A percentile compares a stretch with the other conserved stretches of the same genome.
Evolutionary conservation across 2,113 vertebrate species (phyloP).

Genomic region (Oreochromis aureus): DNA sequence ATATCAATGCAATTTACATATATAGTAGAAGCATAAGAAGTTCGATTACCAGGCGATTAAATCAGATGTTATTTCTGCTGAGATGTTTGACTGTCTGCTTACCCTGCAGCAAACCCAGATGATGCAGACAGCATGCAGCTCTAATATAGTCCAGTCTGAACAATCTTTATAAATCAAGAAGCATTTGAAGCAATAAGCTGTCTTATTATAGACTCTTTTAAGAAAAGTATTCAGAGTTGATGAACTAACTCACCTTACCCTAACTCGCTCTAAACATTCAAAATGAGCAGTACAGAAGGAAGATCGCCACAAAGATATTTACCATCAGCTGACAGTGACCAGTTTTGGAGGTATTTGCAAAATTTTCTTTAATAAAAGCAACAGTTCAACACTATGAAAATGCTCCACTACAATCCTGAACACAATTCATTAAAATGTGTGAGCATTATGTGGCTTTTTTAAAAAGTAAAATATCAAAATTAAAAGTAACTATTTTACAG

Average conservation of each 20-base stretch:
- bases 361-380: neutral
- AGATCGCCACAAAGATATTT: neutral
- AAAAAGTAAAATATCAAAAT: neutral
- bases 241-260: neutral
- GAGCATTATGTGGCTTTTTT: neutral
- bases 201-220: neutral
- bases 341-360: neutral
- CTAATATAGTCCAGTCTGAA: neutral
- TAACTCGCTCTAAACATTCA: neutral
- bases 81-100: neutral
- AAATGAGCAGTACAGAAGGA: neutral
- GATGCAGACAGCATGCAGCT: neutral
- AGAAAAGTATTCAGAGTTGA: neutral
- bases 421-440: neutral
- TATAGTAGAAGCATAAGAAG: neutral
- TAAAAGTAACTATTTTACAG: neutral
- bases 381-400: neutral
- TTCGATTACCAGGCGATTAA: neutral
- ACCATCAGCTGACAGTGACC: neutral
- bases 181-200: neutral
- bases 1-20: neutral
- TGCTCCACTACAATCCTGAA: neutral
- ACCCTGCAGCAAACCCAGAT: neutral
- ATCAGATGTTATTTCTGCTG: neutral
- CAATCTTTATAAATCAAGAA: neutral